These are phyloP conservation scores for Aphelinus certus DNA, from an alignment of 1,140 invertebrate species.

Conservation along the genomic window DNA sequence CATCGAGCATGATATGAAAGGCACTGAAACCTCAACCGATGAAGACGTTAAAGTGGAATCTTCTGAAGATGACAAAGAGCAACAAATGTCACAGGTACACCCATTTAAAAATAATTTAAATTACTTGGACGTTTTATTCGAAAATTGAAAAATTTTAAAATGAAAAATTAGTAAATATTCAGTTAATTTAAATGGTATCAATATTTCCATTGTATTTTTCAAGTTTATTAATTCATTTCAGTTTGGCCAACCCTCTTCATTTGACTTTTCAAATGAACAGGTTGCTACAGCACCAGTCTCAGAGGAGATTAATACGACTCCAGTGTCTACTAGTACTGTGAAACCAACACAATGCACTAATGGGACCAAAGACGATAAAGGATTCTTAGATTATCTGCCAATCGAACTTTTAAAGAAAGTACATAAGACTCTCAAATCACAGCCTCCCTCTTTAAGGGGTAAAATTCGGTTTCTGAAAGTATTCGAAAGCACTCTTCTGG, in stretches of 20 bases:
- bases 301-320: not conserved
- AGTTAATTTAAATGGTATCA: too few relatives aligned
- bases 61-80: not conserved
- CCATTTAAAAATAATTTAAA: too few relatives aligned
- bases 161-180: too few relatives aligned
- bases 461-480: conserved; percentile 57
- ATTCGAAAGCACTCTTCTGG: conserved; percentile 53
- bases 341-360: conserved; percentile 4
- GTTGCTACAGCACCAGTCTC: not conserved
- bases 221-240: too few relatives aligned
- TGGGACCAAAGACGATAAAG: conserved; percentile 37
- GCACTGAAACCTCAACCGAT: not conserved
- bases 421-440: conserved; percentile 56
- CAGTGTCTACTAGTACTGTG: not conserved
- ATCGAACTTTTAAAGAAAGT: conserved; percentile 58
- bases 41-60: conserved; percentile 1
- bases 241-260: too few relatives aligned
- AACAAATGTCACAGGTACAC: too few relatives aligned
- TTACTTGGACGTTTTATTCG: too few relatives aligned
- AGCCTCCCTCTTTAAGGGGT: conserved; percentile 50
- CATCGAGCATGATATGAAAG: not conserved
- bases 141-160: too few relatives aligned
- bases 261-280: too few relatives aligned
- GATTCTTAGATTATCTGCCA: conserved; percentile 56
- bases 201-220: too few relatives aligned